phyloP scores from a whole-genome alignment of 2,113 vertebrate species.

The Spermophilus dauricus region DNA sequence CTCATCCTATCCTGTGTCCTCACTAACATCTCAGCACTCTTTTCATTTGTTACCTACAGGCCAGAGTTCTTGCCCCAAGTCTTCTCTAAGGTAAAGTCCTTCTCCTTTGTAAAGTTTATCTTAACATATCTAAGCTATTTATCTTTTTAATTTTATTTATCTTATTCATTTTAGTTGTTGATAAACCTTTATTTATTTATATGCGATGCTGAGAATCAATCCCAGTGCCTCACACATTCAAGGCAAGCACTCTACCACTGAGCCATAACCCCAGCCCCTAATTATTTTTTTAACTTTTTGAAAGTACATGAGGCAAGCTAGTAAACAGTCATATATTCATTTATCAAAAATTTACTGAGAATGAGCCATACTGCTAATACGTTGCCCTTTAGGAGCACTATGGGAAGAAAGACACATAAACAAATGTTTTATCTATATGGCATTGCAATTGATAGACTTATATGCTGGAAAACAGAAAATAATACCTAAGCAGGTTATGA shows the following conservation, averaged over 20 bases:
- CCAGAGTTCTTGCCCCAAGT: conserved; percentile 93
- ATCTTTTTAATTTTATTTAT: neutral
- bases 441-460: neutral
- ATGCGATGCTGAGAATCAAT: no score
- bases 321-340: neutral
- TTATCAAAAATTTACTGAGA: neutral
- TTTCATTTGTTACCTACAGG: conserved; percentile 94
- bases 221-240: no score
- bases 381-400: neutral
- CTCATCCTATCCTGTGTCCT: conserved; percentile 97
- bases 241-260: no score
- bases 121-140: conserved; percentile 32
- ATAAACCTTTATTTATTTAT: no score
- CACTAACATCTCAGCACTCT: conserved; percentile 95
- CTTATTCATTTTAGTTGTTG: no score
- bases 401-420: neutral
- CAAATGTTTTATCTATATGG: no score
- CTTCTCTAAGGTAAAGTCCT: conserved; percentile 92
- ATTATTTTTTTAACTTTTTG: conserved; percentile 2
- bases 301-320: conserved; percentile 29
- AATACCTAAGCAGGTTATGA: neutral
- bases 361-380: neutral
- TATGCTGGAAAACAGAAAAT: neutral
- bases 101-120: conserved; percentile 38
- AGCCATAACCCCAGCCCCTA: no score